Percentiles rank a stretch among this genome's conserved stretches.
phyloP scores from a whole-genome alignment of 2,113 vertebrate genomes.

The Tyto alba region DNA sequence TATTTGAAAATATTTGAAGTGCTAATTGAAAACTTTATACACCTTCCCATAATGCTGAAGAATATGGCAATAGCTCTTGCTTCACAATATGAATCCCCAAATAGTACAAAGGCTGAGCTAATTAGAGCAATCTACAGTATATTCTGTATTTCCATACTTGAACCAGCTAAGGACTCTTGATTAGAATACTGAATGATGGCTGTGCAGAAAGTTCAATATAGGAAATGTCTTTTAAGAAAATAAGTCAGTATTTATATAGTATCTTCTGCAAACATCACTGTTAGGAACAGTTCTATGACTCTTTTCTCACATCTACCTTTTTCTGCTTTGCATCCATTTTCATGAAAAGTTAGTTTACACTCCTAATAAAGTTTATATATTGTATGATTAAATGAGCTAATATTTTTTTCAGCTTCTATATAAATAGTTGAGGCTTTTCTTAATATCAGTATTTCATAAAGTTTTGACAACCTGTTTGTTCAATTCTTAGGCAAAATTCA shows the following conservation, averaged over 20 bases:
- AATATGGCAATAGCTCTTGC: not conserved
- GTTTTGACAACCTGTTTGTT: not conserved
- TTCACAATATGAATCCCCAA: not conserved
- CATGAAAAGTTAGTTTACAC: not conserved
- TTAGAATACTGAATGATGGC: not conserved
- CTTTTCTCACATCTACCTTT: not conserved
- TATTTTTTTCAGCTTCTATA: not conserved
- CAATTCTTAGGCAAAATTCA: not conserved
- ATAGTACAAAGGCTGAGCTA: not conserved
- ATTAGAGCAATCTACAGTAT: not conserved
- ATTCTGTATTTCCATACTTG: not conserved
- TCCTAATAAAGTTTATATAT: not conserved
- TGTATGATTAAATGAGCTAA: not conserved
- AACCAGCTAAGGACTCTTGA: not conserved
- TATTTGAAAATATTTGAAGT: conserved; percentile 38
- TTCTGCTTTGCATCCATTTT: not conserved
- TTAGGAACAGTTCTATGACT: not conserved
- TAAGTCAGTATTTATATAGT: not conserved
- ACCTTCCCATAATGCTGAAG: not conserved
- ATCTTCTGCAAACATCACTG: not conserved
- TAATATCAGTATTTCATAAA: not conserved
- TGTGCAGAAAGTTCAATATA: not conserved
- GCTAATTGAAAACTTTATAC: not conserved
- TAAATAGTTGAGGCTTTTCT: not conserved
- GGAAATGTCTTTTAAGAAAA: not conserved